Conservation (phyloP, 2,113 vertebrate genomes). For the Coptodon rendalli region DNA sequence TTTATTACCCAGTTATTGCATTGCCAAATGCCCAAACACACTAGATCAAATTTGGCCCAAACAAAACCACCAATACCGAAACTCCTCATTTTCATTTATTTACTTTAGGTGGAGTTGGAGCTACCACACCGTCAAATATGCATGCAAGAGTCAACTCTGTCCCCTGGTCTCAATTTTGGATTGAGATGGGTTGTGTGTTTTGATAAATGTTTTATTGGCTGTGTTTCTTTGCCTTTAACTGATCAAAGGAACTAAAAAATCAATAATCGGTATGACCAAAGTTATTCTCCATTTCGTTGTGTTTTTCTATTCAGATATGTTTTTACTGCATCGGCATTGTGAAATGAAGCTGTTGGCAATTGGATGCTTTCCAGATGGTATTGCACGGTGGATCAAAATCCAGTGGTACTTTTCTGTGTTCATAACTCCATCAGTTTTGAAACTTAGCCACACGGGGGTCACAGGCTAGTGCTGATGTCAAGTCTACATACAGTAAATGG, state of each 20-base stretch:
- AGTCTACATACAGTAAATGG: background rate
- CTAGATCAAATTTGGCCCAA: background rate
- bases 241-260: background rate
- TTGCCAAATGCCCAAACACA: accelerated
- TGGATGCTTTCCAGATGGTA: background rate
- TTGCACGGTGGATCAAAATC: background rate
- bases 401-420: background rate
- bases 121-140: background rate
- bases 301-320: background rate
- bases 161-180: background rate
- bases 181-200: background rate
- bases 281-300: accelerated
- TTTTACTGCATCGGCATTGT: background rate
- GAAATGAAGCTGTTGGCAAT: background rate
- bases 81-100: background rate
- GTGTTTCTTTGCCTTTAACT: background rate
- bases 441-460: no score
- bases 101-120: background rate
- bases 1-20: background rate
- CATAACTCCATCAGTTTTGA: background rate
- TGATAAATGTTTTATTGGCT: background rate
- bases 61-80: accelerated
- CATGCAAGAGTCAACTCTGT: background rate
- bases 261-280: background rate
- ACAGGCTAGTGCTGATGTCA: background rate